Conservation (phyloP, 2,888 invertebrate species). For the Pachymerium ferrugineum region DNA sequence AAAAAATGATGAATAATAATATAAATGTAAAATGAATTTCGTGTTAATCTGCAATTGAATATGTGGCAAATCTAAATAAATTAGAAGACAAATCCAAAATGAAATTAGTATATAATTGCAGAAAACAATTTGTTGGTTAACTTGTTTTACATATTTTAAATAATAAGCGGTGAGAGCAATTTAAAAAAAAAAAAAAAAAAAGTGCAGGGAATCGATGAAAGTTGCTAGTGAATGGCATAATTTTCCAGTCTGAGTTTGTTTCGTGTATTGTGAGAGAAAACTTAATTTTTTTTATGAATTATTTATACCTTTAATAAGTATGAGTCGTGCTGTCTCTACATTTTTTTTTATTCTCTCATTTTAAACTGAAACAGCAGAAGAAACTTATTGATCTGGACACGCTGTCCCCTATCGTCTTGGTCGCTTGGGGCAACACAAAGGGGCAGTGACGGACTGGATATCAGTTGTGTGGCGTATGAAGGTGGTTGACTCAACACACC, state of each 20-base stretch:
- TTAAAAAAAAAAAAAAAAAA: not conserved
- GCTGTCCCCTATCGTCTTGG: not conserved
- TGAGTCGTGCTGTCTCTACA: not conserved
- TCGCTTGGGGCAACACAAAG: not conserved
- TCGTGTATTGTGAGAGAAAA: slow-evolving; percentile 6
- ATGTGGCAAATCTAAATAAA: not conserved
- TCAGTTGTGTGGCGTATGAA: not conserved
- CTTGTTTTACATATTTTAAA: slow-evolving; percentile 9
- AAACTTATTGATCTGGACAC: not conserved
- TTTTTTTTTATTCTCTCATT: not conserved
- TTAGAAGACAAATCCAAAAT: not conserved
- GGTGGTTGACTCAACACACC: not conserved
- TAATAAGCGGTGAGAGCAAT: not conserved
- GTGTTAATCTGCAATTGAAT: too few relatives aligned
- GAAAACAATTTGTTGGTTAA: not conserved
- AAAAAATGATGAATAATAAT: not conserved
- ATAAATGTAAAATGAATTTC: not conserved
- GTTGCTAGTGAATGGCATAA: slow-evolving; percentile 18
- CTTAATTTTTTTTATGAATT: slow-evolving; percentile 18
- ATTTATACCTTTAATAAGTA: slow-evolving; percentile 11
- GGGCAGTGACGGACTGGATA: slow-evolving; percentile 9
- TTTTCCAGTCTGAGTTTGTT: slow-evolving; percentile 12
- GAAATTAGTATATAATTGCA: slow-evolving; percentile 1
- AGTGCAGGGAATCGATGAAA: not conserved
- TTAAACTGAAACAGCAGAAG: slow-evolving; percentile 5